phyloP scores from a whole-genome alignment of 1,140 invertebrate genomes.

The Leguminivora glycinivorella region DNA sequence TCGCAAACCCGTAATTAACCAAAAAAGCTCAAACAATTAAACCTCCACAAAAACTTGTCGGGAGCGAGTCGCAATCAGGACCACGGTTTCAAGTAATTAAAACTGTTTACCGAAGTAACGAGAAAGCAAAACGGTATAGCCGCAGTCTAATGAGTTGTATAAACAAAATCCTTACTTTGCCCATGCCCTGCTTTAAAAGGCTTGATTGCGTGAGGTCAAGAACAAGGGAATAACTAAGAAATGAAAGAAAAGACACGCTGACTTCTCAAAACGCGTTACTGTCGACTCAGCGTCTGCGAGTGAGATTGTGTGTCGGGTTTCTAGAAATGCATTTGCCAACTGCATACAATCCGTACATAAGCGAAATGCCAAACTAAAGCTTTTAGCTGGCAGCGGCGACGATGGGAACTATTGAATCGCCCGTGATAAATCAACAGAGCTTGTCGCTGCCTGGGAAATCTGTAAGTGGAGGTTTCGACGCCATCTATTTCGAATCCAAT shows the following conservation, averaged over 20 bases:
- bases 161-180: slow-evolving; percentile 4
- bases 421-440: slow-evolving; percentile 27
- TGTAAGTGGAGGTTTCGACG: slow-evolving; percentile 26
- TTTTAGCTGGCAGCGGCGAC: slow-evolving; percentile 25
- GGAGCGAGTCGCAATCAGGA: slow-evolving; percentile 21
- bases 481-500: slow-evolving; percentile 27
- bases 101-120: slow-evolving; percentile 26
- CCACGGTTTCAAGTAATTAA: slow-evolving; percentile 27
- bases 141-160: not conserved
- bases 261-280: slow-evolving; percentile 1
- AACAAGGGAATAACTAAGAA: not conserved
- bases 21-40: slow-evolving; percentile 20
- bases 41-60: slow-evolving; percentile 12
- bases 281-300: slow-evolving; percentile 8
- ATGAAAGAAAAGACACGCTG: not conserved
- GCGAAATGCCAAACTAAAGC: slow-evolving; percentile 26
- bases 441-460: slow-evolving; percentile 21
- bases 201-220: not conserved
- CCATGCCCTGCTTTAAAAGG: slow-evolving; percentile 14
- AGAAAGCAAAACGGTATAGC: slow-evolving; percentile 21
- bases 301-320: not conserved
- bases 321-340: slow-evolving; percentile 28
- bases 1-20: slow-evolving; percentile 8
- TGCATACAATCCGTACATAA: slow-evolving; percentile 25
- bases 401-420: slow-evolving; percentile 26